A percentile compares a stretch with the other conserved stretches of the same genome.
Conservation (phyloP, 2,888 invertebrate species). For the Biston stratarius region DNA sequence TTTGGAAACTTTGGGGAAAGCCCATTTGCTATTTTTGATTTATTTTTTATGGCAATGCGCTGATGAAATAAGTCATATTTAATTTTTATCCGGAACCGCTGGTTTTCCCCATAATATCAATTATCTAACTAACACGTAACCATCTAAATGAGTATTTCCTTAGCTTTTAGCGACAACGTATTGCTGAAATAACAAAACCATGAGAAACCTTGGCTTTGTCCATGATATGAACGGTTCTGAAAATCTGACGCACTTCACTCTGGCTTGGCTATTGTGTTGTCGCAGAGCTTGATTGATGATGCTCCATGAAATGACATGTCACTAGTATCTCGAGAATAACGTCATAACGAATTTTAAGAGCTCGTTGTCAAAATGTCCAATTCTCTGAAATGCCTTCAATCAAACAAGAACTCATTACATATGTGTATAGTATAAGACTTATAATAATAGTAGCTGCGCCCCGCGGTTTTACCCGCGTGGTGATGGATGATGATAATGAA, state of each 20-base stretch:
- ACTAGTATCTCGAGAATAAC: background rate
- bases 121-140: background rate
- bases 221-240: background rate
- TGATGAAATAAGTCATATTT: too few relatives aligned
- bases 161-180: too few relatives aligned
- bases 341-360: background rate
- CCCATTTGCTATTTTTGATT: too few relatives aligned
- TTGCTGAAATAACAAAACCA: background rate
- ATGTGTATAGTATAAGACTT: too few relatives aligned
- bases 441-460: too few relatives aligned
- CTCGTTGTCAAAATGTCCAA: background rate
- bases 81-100: too few relatives aligned
- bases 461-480: too few relatives aligned
- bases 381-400: too few relatives aligned
- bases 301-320: background rate
- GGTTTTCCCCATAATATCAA: background rate
- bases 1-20: too few relatives aligned
- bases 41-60: too few relatives aligned
- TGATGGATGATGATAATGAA: too few relatives aligned
- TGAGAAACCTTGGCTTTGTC: background rate
- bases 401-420: too few relatives aligned
- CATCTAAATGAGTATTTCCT: background rate
- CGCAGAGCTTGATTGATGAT: slow-evolving; percentile 12
- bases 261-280: slow-evolving; percentile 11
- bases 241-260: slow-evolving; percentile 21